Evolutionary conservation across 2,797 vertebrate species (phyloP).

Genomic region (Huso huso): DNA sequence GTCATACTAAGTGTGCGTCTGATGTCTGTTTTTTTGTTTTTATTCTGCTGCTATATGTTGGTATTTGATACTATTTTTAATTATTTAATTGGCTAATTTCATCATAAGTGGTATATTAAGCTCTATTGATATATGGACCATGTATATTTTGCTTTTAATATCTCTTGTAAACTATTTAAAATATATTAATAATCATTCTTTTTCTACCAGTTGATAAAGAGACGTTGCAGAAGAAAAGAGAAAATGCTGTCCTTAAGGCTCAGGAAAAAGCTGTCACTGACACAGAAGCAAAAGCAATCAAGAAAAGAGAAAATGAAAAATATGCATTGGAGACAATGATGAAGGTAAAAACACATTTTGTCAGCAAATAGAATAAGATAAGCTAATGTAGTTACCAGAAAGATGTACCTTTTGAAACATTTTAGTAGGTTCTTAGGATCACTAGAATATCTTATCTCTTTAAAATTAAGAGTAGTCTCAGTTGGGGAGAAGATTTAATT

Average conservation of each 20-base stretch:
- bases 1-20: too few species aligned
- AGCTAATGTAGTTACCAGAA: neutral
- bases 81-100: too few species aligned
- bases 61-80: too few species aligned
- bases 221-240: constrained; percentile 60
- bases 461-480: constrained; percentile 1
- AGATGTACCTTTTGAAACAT: neutral
- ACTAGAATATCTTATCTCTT: neutral
- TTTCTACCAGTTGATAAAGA: constrained; percentile 65
- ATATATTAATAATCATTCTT: neutral
- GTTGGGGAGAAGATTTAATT: neutral
- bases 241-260: constrained; percentile 61
- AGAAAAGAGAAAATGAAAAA: constrained; percentile 64
- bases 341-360: constrained; percentile 55
- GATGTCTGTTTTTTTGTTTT: too few species aligned
- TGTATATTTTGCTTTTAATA: too few species aligned
- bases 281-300: constrained; percentile 49
- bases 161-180: constrained; percentile 2
- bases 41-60: too few species aligned
- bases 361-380: neutral
- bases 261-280: constrained; percentile 63
- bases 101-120: too few species aligned
- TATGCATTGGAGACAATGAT: constrained; percentile 75
- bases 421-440: too few species aligned
- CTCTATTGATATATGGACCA: too few species aligned